Conservation (phyloP, 2,113 vertebrate genomes). For the Paracanthobrama guichenoti region DNA sequence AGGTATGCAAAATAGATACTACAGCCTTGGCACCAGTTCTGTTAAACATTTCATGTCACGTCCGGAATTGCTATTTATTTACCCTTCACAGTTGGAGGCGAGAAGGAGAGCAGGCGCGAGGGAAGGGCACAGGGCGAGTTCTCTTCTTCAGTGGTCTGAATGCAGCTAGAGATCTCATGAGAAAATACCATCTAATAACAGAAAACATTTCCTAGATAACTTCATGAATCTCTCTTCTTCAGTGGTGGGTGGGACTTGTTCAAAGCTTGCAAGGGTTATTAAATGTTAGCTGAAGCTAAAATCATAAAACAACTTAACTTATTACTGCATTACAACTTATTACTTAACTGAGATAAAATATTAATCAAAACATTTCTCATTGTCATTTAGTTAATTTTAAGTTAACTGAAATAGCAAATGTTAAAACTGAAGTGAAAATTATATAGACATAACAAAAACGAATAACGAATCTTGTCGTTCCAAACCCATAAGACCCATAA, state of each 20-base stretch:
- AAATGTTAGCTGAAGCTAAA: too few relatives aligned
- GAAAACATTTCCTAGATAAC: background rate
- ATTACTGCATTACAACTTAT: too few relatives aligned
- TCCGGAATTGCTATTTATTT: slow-evolving; percentile 27
- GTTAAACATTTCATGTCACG: slow-evolving; percentile 24
- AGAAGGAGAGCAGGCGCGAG: background rate
- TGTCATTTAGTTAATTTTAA: too few relatives aligned
- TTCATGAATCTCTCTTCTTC: background rate
- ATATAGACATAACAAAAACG: too few relatives aligned
- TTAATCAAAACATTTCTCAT: too few relatives aligned
- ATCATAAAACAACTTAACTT: too few relatives aligned
- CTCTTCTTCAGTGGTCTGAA: background rate
- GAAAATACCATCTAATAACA: slow-evolving; percentile 10
- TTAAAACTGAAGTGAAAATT: too few relatives aligned
- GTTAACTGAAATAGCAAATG: too few relatives aligned
- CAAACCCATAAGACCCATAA: too few relatives aligned
- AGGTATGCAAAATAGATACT: background rate
- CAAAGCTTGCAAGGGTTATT: too few relatives aligned
- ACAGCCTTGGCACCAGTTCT: background rate
- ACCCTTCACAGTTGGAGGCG: slow-evolving; percentile 40
- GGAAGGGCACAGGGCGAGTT: background rate
- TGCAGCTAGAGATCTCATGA: background rate
- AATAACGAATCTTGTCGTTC: too few relatives aligned
- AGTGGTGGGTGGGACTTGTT: background rate
- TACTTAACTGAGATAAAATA: too few relatives aligned